Evolutionary conservation across 2,797 vertebrate genomes (phyloP).

Genomic region (Brachymystax lenok): DNA sequence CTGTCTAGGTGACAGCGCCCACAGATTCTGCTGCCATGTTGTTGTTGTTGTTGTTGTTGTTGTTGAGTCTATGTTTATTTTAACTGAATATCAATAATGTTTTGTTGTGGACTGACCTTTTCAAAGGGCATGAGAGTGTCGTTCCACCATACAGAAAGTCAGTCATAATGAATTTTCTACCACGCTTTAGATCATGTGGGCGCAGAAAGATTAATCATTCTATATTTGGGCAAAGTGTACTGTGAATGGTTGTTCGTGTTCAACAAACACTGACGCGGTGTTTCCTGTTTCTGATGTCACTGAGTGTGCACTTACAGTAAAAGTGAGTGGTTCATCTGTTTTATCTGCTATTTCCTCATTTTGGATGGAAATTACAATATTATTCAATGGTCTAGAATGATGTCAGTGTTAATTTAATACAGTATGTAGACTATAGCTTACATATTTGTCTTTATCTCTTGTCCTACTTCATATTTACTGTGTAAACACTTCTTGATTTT

Average conservation of each 20-base stretch:
- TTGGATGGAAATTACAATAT: not conserved
- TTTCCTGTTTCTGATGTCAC: not conserved
- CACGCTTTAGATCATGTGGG: not conserved
- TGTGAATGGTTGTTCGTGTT: not conserved
- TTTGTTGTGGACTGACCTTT: not conserved
- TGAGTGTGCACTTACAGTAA: not conserved
- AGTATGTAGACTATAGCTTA: not conserved
- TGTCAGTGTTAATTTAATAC: not conserved
- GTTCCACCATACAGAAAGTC: not conserved
- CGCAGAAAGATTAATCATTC: not conserved
- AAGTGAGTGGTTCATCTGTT: not conserved
- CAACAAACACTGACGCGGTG: not conserved
- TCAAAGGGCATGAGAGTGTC: not conserved
- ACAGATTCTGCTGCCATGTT: not conserved
- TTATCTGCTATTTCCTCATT: constrained; percentile 5
- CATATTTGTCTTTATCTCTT: no score
- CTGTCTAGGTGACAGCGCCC: not conserved
- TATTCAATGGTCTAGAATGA: not conserved
- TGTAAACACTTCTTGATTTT: no score
- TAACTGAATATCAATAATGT: not conserved
- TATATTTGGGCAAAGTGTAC: not conserved
- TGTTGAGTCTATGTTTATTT: not conserved
- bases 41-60: not conserved
- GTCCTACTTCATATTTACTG: no score
- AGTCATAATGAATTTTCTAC: not conserved